These are phyloP conservation scores for Drymonia ruficornis DNA, from an alignment of 2,888 invertebrate genomes.

Conservation along the genomic window DNA sequence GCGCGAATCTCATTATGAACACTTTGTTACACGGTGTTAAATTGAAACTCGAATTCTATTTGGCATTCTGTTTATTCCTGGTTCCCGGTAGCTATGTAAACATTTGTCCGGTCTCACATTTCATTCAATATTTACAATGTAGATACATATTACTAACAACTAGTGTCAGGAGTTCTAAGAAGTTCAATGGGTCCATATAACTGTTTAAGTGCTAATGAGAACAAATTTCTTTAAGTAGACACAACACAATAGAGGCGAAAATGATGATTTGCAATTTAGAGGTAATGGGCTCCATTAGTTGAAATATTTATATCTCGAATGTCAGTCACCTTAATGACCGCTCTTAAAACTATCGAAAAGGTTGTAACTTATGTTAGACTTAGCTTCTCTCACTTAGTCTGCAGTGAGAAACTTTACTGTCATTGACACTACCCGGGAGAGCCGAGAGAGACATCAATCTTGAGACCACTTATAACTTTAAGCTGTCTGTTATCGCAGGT, in stretches of 20 bases:
- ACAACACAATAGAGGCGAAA: conserved; percentile 25
- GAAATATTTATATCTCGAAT: conserved; percentile 13
- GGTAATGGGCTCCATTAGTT: conserved; percentile 7
- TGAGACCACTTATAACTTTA: too few species aligned
- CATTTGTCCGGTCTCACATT: conserved; percentile 5
- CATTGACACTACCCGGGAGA: too few species aligned
- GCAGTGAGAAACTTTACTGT: background rate
- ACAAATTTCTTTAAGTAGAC: conserved; percentile 17
- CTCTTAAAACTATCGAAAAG: background rate
- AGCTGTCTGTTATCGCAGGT: too few species aligned
- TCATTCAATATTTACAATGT: conserved; percentile 24
- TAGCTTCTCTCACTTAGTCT: background rate
- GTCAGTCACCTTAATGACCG: background rate
- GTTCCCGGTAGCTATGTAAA: conserved; percentile 9
- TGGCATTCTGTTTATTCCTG: conserved; percentile 3
- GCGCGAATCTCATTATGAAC: conserved; percentile 15
- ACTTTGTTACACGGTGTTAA: conserved; percentile 15
- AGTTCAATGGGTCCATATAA: conserved; percentile 23
- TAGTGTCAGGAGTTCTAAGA: conserved; percentile 30
- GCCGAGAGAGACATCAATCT: too few species aligned
- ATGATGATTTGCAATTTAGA: conserved; percentile 21
- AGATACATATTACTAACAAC: conserved; percentile 25
- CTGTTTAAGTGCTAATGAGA: conserved; percentile 26
- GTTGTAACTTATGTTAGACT: background rate
- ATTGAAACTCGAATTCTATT: conserved; percentile 12